Conservation (phyloP, 2,113 vertebrate genomes). For the Ailurus styani region DNA sequence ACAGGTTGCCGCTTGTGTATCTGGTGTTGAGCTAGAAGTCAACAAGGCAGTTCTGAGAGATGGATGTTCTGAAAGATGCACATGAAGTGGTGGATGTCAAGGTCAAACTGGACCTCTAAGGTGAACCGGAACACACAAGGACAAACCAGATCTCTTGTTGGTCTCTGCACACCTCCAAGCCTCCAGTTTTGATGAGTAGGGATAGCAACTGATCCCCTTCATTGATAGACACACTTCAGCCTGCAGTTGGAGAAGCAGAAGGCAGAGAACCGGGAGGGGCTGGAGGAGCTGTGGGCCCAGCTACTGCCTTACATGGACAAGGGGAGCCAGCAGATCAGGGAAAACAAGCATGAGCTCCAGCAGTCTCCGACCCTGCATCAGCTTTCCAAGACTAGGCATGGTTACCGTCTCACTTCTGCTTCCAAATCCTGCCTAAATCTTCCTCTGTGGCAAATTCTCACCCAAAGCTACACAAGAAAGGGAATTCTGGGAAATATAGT, state of each 20-base stretch:
- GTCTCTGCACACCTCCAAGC: not conserved
- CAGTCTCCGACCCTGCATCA: not conserved
- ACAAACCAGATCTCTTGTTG: not conserved
- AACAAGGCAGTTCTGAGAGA: not conserved
- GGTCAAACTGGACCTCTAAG: not conserved
- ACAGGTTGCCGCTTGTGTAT: not conserved
- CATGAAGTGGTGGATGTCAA: not conserved
- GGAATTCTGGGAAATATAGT: not conserved
- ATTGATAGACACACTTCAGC: not conserved
- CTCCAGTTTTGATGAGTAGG: not conserved
- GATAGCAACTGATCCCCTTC: not conserved
- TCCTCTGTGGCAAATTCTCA: not conserved
- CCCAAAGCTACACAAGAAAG: not conserved
- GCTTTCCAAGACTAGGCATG: not conserved
- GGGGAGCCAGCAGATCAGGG: not conserved
- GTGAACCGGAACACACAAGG: not conserved
- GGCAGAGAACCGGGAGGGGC: not conserved
- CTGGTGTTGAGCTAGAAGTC: not conserved
- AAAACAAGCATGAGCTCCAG: not conserved
- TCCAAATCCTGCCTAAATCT: not conserved
- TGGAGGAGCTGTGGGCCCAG: not conserved
- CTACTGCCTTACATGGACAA: not conserved
- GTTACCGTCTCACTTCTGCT: not conserved
- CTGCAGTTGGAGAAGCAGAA: not conserved
- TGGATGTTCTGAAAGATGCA: not conserved